Base-by-base conservation (phyloP, 53 echinoderm and acorn worm genomes). In the Echinarachnius parma region DNA sequence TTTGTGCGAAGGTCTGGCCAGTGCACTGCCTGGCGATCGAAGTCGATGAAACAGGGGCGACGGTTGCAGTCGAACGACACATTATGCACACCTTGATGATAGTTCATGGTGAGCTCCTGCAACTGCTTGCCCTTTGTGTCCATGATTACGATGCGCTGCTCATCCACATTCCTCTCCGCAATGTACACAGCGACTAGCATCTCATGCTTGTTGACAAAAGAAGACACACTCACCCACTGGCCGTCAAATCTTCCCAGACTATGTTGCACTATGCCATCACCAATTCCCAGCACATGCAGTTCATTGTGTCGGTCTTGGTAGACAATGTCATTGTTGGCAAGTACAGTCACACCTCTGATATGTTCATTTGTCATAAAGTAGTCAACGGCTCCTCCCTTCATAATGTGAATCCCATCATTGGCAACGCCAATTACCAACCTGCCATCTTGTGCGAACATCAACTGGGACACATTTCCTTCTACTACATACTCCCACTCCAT, bases 161-260 rank as follows among this genome's bases (percentile, higher is more conserved):
- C 11, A 24, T 69, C 21, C 34, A 34, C 21, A 8, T 69, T 32
- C 24, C 53, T 28, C 20, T 33, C 21, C 2, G 53, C 69, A 24
- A 69, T 53, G 2, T 32, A 52, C 11, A 69, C 34, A 10, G 16
- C 26, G n/a, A 31, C 21, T 32, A 26, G 48, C 29, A 28, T 48
- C 8, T 53, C 53, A 15, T 52, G 32, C 21, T 16, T 31, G 46
- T 13, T 13, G 42, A 39, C 42, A 13, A 25, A 47, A 15, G 47
- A 22, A 1, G 52, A 34, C 14, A 69, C 34, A 69, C 52, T 52
- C 14, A 69, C 53, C 69, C 69, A 69, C 37, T 53, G 29, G 21
- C 69, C 69, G 20, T 4, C 13, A 69, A 53, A 69, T 33, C 8
- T 19, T 4, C 52, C 52, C 9, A 50, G 20, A 18, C 37, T 16